Percentiles rank a stretch among this genome's conserved stretches.
Conservation (phyloP, 37 sponge, comb jelly and placozoan genomes). For the Chondrilla cf. caribensis region DNA sequence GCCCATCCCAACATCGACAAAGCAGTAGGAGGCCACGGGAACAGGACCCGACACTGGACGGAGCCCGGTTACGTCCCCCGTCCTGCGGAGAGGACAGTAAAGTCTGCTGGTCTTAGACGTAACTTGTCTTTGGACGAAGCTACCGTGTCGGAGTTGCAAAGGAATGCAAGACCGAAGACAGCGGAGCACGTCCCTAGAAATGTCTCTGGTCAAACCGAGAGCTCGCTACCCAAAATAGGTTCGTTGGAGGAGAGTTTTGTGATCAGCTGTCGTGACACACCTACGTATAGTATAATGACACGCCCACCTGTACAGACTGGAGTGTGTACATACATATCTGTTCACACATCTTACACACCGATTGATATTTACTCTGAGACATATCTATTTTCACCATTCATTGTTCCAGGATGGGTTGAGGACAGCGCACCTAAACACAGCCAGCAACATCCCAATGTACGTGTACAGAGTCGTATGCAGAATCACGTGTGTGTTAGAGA, state of each 20-base stretch:
- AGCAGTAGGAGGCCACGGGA: neutral
- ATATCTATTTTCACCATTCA: too few relatives aligned
- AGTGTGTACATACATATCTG: too few relatives aligned
- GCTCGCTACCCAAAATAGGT: neutral
- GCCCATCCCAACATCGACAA: neutral
- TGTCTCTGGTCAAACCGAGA: neutral
- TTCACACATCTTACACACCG: too few relatives aligned
- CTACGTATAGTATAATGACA: too few relatives aligned
- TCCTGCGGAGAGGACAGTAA: neutral
- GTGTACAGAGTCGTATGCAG: too few relatives aligned
- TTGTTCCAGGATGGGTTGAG: too few relatives aligned
- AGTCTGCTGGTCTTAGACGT: slow-evolving; percentile 1
- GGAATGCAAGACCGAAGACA: neutral
- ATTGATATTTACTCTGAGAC: too few relatives aligned
- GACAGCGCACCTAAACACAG: too few relatives aligned
- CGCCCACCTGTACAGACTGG: too few relatives aligned
- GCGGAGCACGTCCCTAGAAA: neutral
- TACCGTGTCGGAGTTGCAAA: neutral
- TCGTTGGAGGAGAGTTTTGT: neutral
- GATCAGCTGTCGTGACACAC: neutral
- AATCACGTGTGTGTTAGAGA: too few relatives aligned
- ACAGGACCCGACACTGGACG: neutral
- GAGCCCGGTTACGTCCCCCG: neutral
- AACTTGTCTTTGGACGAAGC: neutral
- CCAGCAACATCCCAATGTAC: too few relatives aligned